phyloP scores from a whole-genome alignment of 2,888 invertebrate species.

The Acrobasis suavella region DNA sequence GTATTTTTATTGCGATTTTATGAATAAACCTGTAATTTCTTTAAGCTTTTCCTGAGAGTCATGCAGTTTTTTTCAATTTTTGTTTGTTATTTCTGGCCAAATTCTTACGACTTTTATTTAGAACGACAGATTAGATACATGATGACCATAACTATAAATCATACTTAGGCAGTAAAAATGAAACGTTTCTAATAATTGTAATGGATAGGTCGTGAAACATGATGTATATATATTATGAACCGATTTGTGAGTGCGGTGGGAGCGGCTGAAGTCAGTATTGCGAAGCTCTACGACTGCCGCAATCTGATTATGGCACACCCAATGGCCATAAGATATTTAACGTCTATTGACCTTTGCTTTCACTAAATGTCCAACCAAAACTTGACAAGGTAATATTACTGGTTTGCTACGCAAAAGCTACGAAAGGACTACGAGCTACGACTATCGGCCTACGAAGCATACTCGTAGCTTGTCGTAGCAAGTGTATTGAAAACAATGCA shows the following conservation, averaged over 20 bases:
- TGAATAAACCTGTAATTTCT: background rate
- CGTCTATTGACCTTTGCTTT: constrained; percentile 7
- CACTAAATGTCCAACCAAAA: background rate
- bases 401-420: too few species aligned
- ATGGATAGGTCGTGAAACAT: constrained; percentile 31
- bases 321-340: constrained; percentile 50
- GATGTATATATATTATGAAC: constrained; percentile 36
- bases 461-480: constrained; percentile 15
- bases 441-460: background rate
- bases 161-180: background rate
- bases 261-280: constrained; percentile 65
- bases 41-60: background rate
- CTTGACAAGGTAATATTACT: background rate
- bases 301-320: constrained; percentile 81
- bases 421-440: too few species aligned
- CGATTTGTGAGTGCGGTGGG: constrained; percentile 51
- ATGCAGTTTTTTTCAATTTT: background rate
- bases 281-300: constrained; percentile 78
- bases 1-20: background rate
- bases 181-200: background rate
- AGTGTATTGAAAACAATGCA: too few species aligned
- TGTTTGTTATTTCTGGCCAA: background rate
- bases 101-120: background rate
- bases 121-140: background rate
- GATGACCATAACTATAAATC: background rate